A percentile compares a stretch with the other conserved stretches of the same genome.
Conservation (phyloP, 2,113 vertebrate species). For the Bettongia penicillata region DNA sequence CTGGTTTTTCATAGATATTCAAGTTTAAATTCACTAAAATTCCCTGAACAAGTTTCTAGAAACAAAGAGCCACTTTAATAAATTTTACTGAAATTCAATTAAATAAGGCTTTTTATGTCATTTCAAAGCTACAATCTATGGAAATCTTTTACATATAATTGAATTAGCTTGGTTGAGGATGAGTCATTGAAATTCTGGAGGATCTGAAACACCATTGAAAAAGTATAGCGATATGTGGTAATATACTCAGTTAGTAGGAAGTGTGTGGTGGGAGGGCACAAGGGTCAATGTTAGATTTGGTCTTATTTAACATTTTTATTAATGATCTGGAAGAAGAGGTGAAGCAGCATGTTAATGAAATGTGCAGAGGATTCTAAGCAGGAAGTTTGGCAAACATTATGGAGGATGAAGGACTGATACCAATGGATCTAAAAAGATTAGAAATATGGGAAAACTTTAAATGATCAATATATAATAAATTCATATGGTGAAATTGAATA, state of each 20-base stretch:
- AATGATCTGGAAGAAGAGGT: constrained; percentile 7
- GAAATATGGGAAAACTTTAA: constrained; percentile 13
- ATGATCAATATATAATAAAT: constrained; percentile 2
- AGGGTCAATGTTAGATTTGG: constrained; percentile 39
- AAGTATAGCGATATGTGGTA: constrained; percentile 12
- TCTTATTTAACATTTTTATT: constrained; percentile 20
- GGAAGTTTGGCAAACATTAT: constrained; percentile 6
- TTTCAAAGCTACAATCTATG: neutral
- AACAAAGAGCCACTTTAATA: constrained; percentile 32
- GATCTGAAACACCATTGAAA: constrained; percentile 13
- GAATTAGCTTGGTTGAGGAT: constrained; percentile 40
- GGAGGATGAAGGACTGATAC: neutral
- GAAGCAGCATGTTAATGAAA: constrained; percentile 6
- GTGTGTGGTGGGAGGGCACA: constrained; percentile 25
- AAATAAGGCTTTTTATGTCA: constrained; percentile 28
- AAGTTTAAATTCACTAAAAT: constrained; percentile 5
- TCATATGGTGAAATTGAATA: neutral
- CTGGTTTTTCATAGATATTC: neutral
- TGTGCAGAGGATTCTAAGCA: neutral
- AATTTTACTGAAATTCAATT: neutral
- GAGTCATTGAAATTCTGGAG: constrained; percentile 40
- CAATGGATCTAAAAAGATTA: neutral
- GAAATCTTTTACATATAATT: constrained; percentile 20
- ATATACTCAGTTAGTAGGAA: neutral
- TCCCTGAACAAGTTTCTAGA: constrained; percentile 9